Evolutionary conservation across 2,888 invertebrate species (phyloP).

Genomic region (Eustalomyia histrio): DNA sequence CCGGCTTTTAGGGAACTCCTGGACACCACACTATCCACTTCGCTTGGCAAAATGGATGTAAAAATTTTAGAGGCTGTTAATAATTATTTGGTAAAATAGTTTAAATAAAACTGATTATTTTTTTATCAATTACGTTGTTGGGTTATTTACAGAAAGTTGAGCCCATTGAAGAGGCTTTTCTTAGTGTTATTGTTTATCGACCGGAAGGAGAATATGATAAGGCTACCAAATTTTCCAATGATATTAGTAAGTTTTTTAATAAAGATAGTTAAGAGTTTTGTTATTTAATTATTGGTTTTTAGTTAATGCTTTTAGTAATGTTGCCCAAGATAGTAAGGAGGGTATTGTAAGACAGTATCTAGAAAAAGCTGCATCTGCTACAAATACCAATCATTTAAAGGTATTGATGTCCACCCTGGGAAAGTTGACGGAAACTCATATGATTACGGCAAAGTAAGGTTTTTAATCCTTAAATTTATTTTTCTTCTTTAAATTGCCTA

Average conservation of each 20-base stretch:
- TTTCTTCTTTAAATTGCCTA: too few species aligned
- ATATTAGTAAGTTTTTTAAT: slow-evolving; percentile 80
- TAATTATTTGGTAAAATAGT: slow-evolving; percentile 72
- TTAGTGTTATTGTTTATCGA: slow-evolving; percentile 90
- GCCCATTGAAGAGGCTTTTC: slow-evolving; percentile 93
- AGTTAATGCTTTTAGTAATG: slow-evolving; percentile 83
- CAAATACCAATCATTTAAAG: slow-evolving; percentile 87
- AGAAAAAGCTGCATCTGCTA: slow-evolving; percentile 85
- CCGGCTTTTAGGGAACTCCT: slow-evolving; percentile 25
- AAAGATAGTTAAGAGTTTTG: too few species aligned
- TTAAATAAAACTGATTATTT: background rate
- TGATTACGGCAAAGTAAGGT: slow-evolving; percentile 86
- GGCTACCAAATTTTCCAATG: slow-evolving; percentile 84
- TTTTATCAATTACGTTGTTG: background rate
- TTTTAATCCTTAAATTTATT: too few species aligned
- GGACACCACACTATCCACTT: background rate
- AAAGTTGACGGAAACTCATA: slow-evolving; percentile 85
- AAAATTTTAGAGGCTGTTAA: slow-evolving; percentile 74
- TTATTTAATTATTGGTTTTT: background rate
- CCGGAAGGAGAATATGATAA: slow-evolving; percentile 86
- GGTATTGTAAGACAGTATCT: slow-evolving; percentile 88
- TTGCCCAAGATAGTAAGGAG: slow-evolving; percentile 87
- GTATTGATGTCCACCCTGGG: slow-evolving; percentile 88
- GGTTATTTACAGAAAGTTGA: slow-evolving; percentile 85
- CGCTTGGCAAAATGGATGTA: slow-evolving; percentile 71